A percentile compares a stretch with the other conserved stretches of the same genome.
phyloP scores from a whole-genome alignment of 1,140 invertebrate species.

The Lepidurus couesii region DNA sequence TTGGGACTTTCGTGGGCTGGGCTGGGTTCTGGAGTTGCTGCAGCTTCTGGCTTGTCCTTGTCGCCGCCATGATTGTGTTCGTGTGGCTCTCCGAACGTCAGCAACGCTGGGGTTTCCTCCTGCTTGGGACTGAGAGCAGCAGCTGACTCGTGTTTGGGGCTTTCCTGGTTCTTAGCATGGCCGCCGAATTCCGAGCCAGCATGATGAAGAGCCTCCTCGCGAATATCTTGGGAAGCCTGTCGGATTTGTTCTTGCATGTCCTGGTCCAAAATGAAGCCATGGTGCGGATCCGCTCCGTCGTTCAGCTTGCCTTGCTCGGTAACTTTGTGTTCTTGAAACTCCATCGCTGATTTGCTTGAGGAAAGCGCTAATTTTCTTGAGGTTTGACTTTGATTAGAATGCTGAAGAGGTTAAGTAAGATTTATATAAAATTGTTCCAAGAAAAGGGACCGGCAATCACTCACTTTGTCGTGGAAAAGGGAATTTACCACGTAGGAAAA shows the following conservation, averaged over 20 bases:
- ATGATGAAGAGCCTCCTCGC: background rate
- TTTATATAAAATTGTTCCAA: too few species aligned
- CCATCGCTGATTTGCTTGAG: too few species aligned
- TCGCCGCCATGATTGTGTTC: background rate
- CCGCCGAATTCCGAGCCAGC: background rate
- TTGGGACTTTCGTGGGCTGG: background rate
- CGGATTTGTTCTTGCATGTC: slow-evolving; percentile 27
- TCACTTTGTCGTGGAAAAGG: too few species aligned
- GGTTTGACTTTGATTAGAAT: too few species aligned
- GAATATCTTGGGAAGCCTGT: slow-evolving; percentile 23
- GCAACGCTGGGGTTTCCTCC: background rate
- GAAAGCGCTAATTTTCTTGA: too few species aligned
- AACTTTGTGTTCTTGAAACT: background rate
- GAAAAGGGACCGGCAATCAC: too few species aligned
- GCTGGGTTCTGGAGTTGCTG: background rate
- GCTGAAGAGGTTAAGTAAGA: too few species aligned
- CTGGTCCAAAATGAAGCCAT: slow-evolving; percentile 23
- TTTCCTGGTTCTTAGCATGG: background rate
- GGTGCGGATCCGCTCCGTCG: slow-evolving; percentile 19
- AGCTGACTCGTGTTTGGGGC: background rate
- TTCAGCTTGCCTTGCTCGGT: background rate
- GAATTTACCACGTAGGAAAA: background rate
- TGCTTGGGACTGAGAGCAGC: background rate
- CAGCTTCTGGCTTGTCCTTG: background rate
- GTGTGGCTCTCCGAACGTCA: background rate